These are phyloP conservation scores for Gorsachius magnificus DNA, from an alignment of 2,797 vertebrate genomes.

Conservation along the genomic window DNA sequence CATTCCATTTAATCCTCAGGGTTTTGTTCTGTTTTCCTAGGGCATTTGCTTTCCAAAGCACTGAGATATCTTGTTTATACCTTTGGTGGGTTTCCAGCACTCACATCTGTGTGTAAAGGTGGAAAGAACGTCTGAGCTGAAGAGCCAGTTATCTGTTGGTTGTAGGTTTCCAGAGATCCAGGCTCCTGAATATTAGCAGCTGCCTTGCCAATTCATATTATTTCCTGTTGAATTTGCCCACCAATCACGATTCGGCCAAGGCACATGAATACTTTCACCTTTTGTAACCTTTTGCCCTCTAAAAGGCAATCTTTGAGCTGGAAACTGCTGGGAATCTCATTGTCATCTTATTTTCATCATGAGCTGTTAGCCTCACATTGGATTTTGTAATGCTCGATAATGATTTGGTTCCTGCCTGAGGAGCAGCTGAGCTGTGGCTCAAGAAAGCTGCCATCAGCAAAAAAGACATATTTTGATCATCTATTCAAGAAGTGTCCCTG, in stretches of 20 bases:
- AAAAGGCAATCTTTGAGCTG: neutral
- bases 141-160: neutral
- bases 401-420: neutral
- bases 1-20: neutral
- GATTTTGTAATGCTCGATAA: neutral
- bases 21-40: neutral
- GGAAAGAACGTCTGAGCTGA: neutral
- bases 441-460: neutral
- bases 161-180: neutral
- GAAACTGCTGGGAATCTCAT: neutral
- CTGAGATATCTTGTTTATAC: neutral
- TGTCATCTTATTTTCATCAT: neutral
- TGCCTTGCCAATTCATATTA: neutral
- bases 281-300: neutral
- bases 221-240: neutral
- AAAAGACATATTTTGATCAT: neutral
- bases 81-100: neutral
- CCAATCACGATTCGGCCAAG: neutral
- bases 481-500: neutral
- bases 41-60: neutral
- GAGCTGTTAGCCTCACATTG: fast-evolving
- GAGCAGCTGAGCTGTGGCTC: neutral
- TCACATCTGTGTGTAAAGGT: neutral
- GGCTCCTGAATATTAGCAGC: neutral
- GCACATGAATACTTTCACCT: neutral